Evolutionary conservation across 92 coral and sea anemone species (phyloP).

Genomic region (Umimayanthus chanpuru): DNA sequence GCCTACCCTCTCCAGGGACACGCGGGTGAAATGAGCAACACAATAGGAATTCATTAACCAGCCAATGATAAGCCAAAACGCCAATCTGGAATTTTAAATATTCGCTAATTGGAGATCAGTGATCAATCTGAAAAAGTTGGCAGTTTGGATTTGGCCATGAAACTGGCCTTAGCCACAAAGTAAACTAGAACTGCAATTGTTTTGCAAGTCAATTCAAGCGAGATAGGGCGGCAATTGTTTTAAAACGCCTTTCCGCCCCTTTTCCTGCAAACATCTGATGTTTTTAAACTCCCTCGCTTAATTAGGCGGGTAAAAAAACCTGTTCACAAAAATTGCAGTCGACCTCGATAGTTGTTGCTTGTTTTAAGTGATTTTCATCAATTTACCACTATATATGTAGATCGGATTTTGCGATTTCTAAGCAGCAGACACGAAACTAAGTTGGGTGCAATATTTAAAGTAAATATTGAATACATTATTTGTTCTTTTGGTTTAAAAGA

Average conservation of each 20-base stretch:
- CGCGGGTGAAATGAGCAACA: slow-evolving; percentile 32
- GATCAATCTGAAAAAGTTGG: not conserved
- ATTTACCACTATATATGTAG: not conserved
- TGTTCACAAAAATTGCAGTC: not conserved
- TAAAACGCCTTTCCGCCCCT: slow-evolving; percentile 3
- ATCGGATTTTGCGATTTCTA: not conserved
- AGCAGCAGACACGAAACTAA: not conserved
- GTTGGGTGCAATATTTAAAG: not conserved
- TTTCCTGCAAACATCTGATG: not conserved
- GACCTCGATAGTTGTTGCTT: no score
- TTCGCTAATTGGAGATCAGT: slow-evolving; percentile 17
- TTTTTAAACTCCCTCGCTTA: not conserved
- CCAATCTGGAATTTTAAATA: slow-evolving; percentile 23
- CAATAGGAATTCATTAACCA: slow-evolving; percentile 17
- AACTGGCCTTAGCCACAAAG: not conserved
- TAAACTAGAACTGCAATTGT: not conserved
- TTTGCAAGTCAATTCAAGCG: not conserved
- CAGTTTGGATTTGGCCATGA: not conserved
- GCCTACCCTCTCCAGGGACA: slow-evolving; percentile 46
- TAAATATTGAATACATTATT: not conserved
- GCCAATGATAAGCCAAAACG: slow-evolving; percentile 20
- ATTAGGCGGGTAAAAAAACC: not conserved
- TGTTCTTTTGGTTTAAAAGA: not conserved
- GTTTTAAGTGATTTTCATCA: not conserved
- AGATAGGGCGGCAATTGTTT: not conserved